A percentile compares a stretch with the other conserved stretches of the same genome.
phyloP scores from a whole-genome alignment of 2,113 vertebrate genomes.

The Thamnophis sirtalis region DNA sequence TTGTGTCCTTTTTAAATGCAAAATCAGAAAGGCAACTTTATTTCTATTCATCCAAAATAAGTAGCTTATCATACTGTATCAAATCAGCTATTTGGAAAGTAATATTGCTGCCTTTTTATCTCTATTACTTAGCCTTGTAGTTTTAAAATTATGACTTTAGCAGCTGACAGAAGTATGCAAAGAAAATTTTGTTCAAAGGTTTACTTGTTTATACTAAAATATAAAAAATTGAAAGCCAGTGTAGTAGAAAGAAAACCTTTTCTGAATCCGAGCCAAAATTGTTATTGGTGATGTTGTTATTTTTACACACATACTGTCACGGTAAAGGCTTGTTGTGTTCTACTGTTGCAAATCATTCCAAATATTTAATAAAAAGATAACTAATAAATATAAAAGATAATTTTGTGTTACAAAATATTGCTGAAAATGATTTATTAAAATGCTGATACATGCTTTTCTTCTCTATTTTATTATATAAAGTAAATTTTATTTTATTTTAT shows the following conservation, averaged over 20 bases:
- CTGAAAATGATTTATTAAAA: slow-evolving; percentile 37
- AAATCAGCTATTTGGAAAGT: not conserved
- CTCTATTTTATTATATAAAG: slow-evolving; percentile 27
- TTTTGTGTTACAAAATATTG: slow-evolving; percentile 24
- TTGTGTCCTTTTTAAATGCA: not conserved
- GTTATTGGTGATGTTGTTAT: not conserved
- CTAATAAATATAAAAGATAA: not conserved
- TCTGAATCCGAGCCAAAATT: not conserved
- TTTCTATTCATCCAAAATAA: not conserved
- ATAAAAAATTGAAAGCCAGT: not conserved
- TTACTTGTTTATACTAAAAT: not conserved
- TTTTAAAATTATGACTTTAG: not conserved
- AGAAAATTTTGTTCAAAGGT: not conserved
- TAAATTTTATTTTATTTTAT: slow-evolving; percentile 38
- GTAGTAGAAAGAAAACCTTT: not conserved
- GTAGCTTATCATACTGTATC: not conserved
- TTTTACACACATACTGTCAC: not conserved
- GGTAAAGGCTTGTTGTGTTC: not conserved
- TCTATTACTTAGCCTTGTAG: not conserved
- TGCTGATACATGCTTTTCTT: slow-evolving; percentile 38
- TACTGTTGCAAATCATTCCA: not conserved
- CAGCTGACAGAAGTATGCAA: not conserved
- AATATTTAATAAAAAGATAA: not conserved
- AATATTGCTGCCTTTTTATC: not conserved
- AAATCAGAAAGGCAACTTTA: not conserved